These are phyloP conservation scores for Otolemur garnettii DNA, from an alignment of 2,113 vertebrate genomes.

Conservation along the genomic window DNA sequence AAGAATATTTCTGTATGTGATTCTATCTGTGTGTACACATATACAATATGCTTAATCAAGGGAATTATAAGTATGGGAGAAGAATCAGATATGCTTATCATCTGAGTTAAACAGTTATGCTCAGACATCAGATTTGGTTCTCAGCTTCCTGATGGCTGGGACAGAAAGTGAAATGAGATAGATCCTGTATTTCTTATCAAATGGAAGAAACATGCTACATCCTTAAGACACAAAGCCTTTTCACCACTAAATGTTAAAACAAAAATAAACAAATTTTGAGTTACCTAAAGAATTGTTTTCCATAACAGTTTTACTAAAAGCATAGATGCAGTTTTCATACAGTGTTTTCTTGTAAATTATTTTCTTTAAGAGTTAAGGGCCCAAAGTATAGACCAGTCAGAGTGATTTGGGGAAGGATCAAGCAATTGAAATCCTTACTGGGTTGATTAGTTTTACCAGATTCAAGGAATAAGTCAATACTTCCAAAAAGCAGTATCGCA, in stretches of 20 bases:
- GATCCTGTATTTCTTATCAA: constrained; percentile 29
- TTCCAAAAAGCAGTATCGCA: not conserved
- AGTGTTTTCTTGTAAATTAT: constrained; percentile 37
- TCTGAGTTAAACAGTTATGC: constrained; percentile 9
- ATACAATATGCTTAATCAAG: not conserved
- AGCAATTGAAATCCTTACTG: not conserved
- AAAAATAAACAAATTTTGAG: not conserved
- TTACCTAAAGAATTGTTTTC: constrained; percentile 37
- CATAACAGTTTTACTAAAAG: constrained; percentile 37
- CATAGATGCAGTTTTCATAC: constrained; percentile 8
- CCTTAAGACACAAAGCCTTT: constrained; percentile 48
- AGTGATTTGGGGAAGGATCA: constrained; percentile 49
- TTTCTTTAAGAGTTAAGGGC: not conserved
- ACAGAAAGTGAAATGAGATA: constrained; percentile 24
- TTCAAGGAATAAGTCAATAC: not conserved
- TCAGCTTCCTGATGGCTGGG: not conserved
- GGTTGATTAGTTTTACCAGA: constrained; percentile 13
- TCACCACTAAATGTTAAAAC: not conserved
- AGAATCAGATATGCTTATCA: constrained; percentile 37
- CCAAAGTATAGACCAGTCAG: not conserved
- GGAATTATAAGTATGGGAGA: not conserved
- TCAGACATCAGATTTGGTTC: constrained; percentile 24
- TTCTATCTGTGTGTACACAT: not conserved
- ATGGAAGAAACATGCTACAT: not conserved
- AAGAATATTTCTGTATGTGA: not conserved